Percentiles rank a stretch among this genome's conserved stretches.
Evolutionary conservation across 2,113 vertebrate species (phyloP).

Genomic region (Paramormyrops kingsleyae): DNA sequence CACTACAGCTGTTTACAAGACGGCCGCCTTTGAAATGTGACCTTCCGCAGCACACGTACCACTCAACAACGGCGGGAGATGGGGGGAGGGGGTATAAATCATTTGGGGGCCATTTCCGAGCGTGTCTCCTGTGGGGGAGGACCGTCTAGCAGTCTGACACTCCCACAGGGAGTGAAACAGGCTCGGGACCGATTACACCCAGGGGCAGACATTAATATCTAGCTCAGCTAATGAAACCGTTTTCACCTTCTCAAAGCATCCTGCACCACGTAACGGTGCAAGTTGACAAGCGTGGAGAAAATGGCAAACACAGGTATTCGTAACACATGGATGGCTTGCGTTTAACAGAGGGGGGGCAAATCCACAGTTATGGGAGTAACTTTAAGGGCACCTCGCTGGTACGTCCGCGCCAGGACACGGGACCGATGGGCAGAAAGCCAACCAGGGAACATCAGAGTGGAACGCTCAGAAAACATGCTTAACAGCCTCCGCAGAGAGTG

Average conservation of each 20-base stretch:
- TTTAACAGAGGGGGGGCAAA: background rate
- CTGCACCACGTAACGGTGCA: background rate
- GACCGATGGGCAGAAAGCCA: background rate
- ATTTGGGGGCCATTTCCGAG: background rate
- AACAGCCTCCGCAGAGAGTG: background rate
- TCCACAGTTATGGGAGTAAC: background rate
- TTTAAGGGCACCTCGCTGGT: background rate
- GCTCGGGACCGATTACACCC: constrained; percentile 59
- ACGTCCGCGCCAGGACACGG: background rate
- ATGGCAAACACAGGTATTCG: background rate
- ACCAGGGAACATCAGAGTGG: background rate
- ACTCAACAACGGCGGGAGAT: background rate
- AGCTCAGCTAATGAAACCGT: constrained; percentile 39
- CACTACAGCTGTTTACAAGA: constrained; percentile 2
- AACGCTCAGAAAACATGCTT: background rate
- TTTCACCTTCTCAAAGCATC: constrained; percentile 18
- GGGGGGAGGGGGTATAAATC: background rate
- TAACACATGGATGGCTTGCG: background rate
- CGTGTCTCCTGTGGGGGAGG: background rate
- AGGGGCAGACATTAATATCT: constrained; percentile 21
- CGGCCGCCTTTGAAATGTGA: background rate
- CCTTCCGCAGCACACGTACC: background rate
- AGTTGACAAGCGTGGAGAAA: background rate
- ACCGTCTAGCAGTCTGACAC: constrained; percentile 54
- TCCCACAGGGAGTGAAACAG: constrained; percentile 58